Percentiles rank a stretch among this genome's conserved stretches.
Evolutionary conservation across 2,113 vertebrate species (phyloP).

Genomic region (Chroicocephalus ridibundus): DNA sequence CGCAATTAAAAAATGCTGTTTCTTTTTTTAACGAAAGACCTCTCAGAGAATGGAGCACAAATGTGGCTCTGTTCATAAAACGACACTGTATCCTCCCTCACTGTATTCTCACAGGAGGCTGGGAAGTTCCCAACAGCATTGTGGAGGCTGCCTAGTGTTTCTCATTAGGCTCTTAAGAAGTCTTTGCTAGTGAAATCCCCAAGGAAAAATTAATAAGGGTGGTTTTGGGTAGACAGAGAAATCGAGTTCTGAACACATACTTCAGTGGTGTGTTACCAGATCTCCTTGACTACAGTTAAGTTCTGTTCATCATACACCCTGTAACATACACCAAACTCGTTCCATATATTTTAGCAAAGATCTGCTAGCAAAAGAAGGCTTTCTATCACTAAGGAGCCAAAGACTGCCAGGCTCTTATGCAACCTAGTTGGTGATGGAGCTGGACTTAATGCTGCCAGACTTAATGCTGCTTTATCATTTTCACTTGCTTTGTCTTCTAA

Average conservation of each 20-base stretch:
- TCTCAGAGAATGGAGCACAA: neutral
- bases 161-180: neutral
- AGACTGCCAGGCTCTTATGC: neutral
- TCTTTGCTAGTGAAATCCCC: neutral
- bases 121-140: neutral
- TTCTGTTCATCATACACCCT: neutral
- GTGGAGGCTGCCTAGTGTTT: neutral
- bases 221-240: neutral
- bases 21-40: neutral
- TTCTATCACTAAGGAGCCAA: no score
- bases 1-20: neutral
- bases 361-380: neutral
- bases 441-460: neutral
- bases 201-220: neutral
- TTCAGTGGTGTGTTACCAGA: neutral
- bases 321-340: neutral
- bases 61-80: neutral
- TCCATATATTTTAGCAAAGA: neutral
- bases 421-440: neutral
- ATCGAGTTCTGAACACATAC: accelerated
- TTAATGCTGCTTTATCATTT: neutral
- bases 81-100: accelerated
- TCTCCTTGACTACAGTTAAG: neutral
- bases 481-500: neutral
- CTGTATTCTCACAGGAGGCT: neutral